Evolutionary conservation across 2,888 invertebrate genomes (phyloP).

Genomic region (Luperina testacea): DNA sequence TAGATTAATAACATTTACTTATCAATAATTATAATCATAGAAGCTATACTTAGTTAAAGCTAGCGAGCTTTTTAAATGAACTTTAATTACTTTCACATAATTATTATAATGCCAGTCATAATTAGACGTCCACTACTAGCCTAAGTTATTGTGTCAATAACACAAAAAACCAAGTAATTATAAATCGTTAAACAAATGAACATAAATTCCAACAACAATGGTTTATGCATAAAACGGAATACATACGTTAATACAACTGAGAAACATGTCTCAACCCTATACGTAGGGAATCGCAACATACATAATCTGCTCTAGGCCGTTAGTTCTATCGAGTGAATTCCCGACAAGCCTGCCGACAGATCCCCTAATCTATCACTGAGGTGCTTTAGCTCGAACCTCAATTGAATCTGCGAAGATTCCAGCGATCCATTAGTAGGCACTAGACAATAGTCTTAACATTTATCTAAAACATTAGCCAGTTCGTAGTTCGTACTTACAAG

Average conservation of each 20-base stretch:
- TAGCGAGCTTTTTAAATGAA: background rate
- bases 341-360: constrained; percentile 16
- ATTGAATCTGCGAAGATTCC: constrained; percentile 6
- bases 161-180: background rate
- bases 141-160: background rate
- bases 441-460: constrained; percentile 34
- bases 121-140: background rate
- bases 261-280: background rate
- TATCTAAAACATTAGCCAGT: background rate
- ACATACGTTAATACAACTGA: too few species aligned
- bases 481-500: background rate
- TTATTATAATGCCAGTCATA: background rate
- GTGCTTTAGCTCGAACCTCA: constrained; percentile 12
- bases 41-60: too few species aligned
- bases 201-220: background rate
- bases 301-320: constrained; percentile 7
- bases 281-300: constrained; percentile 1
- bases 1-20: too few species aligned
- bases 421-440: constrained; percentile 38
- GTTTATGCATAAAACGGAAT: background rate
- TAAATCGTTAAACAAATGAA: background rate
- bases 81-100: background rate
- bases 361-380: constrained; percentile 32
- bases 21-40: background rate
- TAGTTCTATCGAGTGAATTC: constrained; percentile 16